A percentile compares a stretch with the other conserved stretches of the same genome.
Evolutionary conservation across 2,113 vertebrate genomes (phyloP).

Genomic region (Gymnobelideus leadbeateri): DNA sequence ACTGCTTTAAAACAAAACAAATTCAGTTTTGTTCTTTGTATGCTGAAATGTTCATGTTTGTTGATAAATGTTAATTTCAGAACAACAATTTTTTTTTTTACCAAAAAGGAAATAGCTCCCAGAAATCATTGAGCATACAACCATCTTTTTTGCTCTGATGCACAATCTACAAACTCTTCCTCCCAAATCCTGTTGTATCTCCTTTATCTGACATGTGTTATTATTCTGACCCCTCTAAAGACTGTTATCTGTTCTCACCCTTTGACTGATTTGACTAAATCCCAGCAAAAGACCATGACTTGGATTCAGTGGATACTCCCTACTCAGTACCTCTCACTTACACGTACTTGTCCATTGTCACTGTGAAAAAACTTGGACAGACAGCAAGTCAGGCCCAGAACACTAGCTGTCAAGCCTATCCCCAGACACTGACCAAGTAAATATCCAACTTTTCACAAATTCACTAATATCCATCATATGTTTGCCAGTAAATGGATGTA

Average conservation of each 20-base stretch:
- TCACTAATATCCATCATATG: not conserved
- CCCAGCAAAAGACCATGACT: not conserved
- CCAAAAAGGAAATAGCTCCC: not conserved
- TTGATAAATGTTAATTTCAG: not conserved
- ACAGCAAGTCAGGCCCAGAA: not conserved
- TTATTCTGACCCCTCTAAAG: not conserved
- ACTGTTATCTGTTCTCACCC: not conserved
- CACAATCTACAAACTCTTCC: not conserved
- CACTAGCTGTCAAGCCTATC: not conserved
- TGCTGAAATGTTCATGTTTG: not conserved
- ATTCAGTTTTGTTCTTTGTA: not conserved
- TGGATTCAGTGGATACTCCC: not conserved
- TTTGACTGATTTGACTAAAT: not conserved
- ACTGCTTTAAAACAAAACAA: not conserved
- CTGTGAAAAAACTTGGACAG: not conserved
- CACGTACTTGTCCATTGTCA: not conserved
- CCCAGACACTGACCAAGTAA: not conserved
- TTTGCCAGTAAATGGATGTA: not conserved
- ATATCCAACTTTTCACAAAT: not conserved
- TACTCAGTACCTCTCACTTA: not conserved
- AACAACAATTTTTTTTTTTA: not conserved
- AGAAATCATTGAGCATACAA: not conserved
- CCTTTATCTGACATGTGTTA: not conserved
- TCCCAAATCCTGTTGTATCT: not conserved
- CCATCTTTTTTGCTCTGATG: not conserved